A percentile compares a stretch with the other conserved stretches of the same genome.
Evolutionary conservation across 1,140 invertebrate genomes (phyloP).

Genomic region (Formica exsecta): DNA sequence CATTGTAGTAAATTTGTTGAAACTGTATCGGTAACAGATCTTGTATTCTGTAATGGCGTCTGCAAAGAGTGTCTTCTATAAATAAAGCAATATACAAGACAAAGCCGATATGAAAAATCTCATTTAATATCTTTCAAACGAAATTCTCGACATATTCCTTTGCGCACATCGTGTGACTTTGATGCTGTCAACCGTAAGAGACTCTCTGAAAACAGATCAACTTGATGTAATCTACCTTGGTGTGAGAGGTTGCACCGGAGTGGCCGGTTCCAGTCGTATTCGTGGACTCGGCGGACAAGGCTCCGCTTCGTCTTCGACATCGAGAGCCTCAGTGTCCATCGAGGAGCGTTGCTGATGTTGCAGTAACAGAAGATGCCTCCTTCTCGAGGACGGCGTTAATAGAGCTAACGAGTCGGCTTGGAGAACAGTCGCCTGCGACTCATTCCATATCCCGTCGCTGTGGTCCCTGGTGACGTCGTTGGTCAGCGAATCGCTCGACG

Average conservation of each 20-base stretch:
- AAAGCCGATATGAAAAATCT: not conserved
- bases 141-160: not conserved
- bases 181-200: not conserved
- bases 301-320: conserved; percentile 90
- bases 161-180: not conserved
- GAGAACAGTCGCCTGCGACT: conserved; percentile 93
- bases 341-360: conserved; percentile 94
- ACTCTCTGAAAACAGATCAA: not conserved
- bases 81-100: conserved; percentile 10
- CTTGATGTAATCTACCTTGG: conserved; percentile 72
- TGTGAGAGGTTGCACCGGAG: conserved; percentile 77
- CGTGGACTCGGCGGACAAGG: conserved; percentile 81
- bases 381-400: conserved; percentile 91
- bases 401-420: conserved; percentile 90
- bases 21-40: conserved; percentile 55
- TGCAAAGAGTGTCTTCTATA: conserved; percentile 50
- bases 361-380: conserved; percentile 91
- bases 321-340: conserved; percentile 93
- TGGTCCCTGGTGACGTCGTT: conserved; percentile 92
- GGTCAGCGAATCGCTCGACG: conserved; percentile 92
- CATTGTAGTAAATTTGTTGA: conserved; percentile 62
- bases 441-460: conserved; percentile 95
- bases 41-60: conserved; percentile 60
- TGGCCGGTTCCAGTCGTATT: conserved; percentile 81
- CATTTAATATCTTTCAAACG: not conserved